Percentiles rank a stretch among this genome's conserved stretches.
These are phyloP conservation scores for Acanthis flammea DNA, from an alignment of 2,797 vertebrate genomes.

Conservation along the genomic window DNA sequence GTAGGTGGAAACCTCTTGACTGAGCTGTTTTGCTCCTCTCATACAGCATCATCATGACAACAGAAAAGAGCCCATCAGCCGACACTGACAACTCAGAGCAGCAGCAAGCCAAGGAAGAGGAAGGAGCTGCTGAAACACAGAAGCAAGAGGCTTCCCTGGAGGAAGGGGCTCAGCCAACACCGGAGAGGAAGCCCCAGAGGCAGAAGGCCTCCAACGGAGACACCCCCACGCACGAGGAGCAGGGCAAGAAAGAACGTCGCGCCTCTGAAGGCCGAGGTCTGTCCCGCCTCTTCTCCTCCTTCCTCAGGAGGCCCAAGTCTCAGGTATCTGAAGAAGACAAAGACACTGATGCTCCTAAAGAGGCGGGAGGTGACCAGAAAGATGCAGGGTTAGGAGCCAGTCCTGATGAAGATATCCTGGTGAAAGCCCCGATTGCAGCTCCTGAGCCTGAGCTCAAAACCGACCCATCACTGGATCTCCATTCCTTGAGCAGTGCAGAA, in stretches of 20 bases:
- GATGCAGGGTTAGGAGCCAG: slow-evolving; percentile 72
- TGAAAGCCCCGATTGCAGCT: slow-evolving; percentile 95
- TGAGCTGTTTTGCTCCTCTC: not conserved
- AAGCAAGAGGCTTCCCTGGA: slow-evolving; percentile 72
- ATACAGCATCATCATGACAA: slow-evolving; percentile 79
- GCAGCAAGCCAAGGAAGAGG: slow-evolving; percentile 78
- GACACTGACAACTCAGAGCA: slow-evolving; percentile 86
- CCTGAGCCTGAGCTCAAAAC: slow-evolving; percentile 93
- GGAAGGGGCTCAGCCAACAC: not conserved
- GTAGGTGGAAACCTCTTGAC: not conserved
- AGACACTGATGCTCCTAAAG: slow-evolving; percentile 76
- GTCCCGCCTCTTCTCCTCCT: slow-evolving; percentile 91
- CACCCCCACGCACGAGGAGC: slow-evolving; percentile 77
- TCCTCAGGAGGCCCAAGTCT: slow-evolving; percentile 90
- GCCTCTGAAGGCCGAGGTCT: slow-evolving; percentile 84
- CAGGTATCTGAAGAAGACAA: slow-evolving; percentile 86
- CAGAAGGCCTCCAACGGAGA: slow-evolving; percentile 68
- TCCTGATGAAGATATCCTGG: slow-evolving; percentile 79
- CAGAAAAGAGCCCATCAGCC: slow-evolving; percentile 75
- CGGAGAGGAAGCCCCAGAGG: slow-evolving; percentile 59
- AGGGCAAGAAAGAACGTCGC: slow-evolving; percentile 79
- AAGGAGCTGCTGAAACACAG: slow-evolving; percentile 70
- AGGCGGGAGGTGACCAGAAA: slow-evolving; percentile 60
- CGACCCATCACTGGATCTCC: slow-evolving; percentile 88
- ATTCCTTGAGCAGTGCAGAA: slow-evolving; percentile 92